Evolutionary conservation across 2,888 invertebrate genomes (phyloP).

Genomic region (Hydriomena furcata): DNA sequence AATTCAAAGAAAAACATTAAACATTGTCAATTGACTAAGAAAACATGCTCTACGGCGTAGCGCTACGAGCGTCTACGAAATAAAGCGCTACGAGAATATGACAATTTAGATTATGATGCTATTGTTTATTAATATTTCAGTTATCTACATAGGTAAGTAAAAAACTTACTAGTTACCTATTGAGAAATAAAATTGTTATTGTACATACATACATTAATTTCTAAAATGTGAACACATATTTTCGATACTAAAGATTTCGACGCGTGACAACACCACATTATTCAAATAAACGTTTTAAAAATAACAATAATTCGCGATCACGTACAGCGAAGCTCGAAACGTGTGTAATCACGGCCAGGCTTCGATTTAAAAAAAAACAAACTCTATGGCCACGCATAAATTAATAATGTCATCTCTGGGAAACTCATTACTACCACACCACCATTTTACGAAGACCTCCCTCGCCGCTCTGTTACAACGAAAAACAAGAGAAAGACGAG

Average conservation of each 20-base stretch:
- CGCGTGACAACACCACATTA: conserved; percentile 9
- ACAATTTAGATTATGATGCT: too few species aligned
- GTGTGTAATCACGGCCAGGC: conserved; percentile 40
- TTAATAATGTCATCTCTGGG: conserved; percentile 72
- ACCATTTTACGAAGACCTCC: conserved; percentile 39
- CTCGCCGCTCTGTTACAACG: conserved; percentile 24
- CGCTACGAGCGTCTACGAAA: conserved; percentile 18
- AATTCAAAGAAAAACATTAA: neutral
- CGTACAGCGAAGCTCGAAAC: conserved; percentile 30
- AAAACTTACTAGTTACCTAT: too few species aligned
- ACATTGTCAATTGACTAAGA: too few species aligned
- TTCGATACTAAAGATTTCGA: conserved; percentile 14
- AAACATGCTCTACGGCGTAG: conserved; percentile 21
- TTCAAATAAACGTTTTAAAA: conserved; percentile 20
- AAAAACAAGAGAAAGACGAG: conserved; percentile 21
- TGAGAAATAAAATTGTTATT: too few species aligned
- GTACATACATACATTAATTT: too few species aligned
- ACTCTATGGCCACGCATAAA: conserved; percentile 61
- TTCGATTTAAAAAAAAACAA: conserved; percentile 47
- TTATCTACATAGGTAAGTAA: too few species aligned
- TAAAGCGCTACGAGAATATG: conserved; percentile 10
- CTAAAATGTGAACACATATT: too few species aligned
- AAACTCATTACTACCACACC: conserved; percentile 48
- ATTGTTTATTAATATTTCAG: too few species aligned
- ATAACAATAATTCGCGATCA: conserved; percentile 30